Conservation (phyloP, 2,888 invertebrate genomes). For the Timema cristinae region DNA sequence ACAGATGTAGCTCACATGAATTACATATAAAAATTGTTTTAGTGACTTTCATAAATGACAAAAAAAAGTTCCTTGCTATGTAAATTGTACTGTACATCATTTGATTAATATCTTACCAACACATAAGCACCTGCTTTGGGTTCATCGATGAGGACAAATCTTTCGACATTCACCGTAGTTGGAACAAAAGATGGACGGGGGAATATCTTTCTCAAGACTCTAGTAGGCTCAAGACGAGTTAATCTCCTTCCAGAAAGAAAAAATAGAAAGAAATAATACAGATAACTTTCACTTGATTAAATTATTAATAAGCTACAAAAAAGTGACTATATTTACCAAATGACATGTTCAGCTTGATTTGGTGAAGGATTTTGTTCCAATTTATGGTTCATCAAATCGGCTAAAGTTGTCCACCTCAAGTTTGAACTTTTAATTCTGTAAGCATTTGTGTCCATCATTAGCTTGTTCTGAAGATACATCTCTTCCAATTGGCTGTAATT, state of each 20-base stretch:
- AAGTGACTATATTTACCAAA: constrained; percentile 36
- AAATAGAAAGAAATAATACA: constrained; percentile 11
- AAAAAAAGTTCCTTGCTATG: no score
- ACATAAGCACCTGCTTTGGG: constrained; percentile 59
- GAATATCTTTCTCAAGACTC: constrained; percentile 67
- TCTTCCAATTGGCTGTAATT: constrained; percentile 52
- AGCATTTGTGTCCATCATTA: constrained; percentile 60
- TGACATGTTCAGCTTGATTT: constrained; percentile 40
- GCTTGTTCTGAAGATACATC: constrained; percentile 56
- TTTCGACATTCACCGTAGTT: constrained; percentile 56
- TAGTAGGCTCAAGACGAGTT: constrained; percentile 69
- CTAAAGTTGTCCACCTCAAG: constrained; percentile 35
- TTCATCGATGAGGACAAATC: constrained; percentile 72
- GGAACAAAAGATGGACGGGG: constrained; percentile 63
- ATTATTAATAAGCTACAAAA: no score
- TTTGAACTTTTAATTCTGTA: constrained; percentile 50
- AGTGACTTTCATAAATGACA: no score
- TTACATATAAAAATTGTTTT: no score
- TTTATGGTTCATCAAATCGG: constrained; percentile 36
- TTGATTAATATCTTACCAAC: constrained; percentile 46
- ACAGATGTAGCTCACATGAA: no score
- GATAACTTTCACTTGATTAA: neutral
- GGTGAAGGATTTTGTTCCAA: constrained; percentile 37
- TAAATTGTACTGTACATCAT: neutral
- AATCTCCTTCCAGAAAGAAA: constrained; percentile 59